These are phyloP conservation scores for Garrulus glandarius DNA, from an alignment of 2,797 vertebrate genomes.

Conservation along the genomic window DNA sequence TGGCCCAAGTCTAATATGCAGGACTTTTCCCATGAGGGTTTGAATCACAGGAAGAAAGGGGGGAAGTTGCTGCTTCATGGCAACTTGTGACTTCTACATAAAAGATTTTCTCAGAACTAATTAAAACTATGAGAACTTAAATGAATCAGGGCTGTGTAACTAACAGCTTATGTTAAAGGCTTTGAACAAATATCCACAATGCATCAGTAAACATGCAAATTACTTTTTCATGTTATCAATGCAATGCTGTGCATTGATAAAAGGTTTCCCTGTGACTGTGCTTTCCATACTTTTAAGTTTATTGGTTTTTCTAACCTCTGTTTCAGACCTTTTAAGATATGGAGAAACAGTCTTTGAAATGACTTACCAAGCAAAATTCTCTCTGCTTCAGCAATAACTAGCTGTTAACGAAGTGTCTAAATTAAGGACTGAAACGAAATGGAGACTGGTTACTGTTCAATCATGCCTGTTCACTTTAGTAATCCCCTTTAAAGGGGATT, in stretches of 20 bases:
- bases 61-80: neutral
- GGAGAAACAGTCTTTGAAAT: neutral
- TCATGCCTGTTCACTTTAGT: neutral
- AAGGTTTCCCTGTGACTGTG: neutral
- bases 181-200: conserved; percentile 45
- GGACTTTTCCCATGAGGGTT: neutral
- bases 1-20: neutral
- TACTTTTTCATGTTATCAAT: neutral
- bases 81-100: neutral
- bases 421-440: conserved; percentile 14
- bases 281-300: neutral
- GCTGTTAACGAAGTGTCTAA: conserved; percentile 13
- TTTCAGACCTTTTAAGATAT: neutral
- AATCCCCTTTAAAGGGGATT: conserved; percentile 7
- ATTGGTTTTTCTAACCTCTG: conserved; percentile 9
- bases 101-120: conserved; percentile 38
- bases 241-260: conserved; percentile 5
- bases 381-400: neutral
- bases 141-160: conserved; percentile 34
- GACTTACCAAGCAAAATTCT: neutral
- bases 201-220: conserved; percentile 55
- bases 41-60: neutral
- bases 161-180: conserved; percentile 28
- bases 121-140: conserved; percentile 52
- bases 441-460: neutral